Base-by-base conservation (phyloP, 2,797 vertebrate genomes). In the Sebastes iracundus region DNA sequence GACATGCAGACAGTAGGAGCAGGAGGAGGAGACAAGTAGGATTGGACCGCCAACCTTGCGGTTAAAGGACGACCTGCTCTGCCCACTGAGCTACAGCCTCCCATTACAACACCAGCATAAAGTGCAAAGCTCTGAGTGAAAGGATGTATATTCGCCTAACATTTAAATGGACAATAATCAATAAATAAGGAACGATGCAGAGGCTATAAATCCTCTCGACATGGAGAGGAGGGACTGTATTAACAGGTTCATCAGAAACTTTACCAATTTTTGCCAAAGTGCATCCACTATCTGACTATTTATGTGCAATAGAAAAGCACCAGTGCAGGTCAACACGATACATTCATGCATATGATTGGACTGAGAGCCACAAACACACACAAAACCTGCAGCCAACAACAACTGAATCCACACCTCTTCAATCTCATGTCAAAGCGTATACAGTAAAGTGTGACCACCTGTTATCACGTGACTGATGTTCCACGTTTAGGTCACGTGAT, bases 371-470 rank as follows among this genome's bases (percentile, higher is more conserved):
- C 35, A 30, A 58, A 53, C 9, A 62, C 8, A 52, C 4, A n/a
- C 6, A 20, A 53, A 11, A 64, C 13, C 30, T 13, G 11, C 59
- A 49, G 32, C 61, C 22, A 25, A 27, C 55, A 16, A 27, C 22
- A 53, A 25, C 3, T 28, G 49, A 52, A 35, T 32, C 42, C 42
- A 46, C 42, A 46, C 42, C 42, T 46, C 42, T 46, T 20, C 16
- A 46, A 46, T 0, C 0, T 46, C 42, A 46, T 0, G 42, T 3
- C 42, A 46, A 46, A 46, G 0, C 42, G 16, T 46, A 18, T 2
- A 2, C 30, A 61, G n/a, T 4, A 1, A 10, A 5, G 25, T 1
- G 1, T 11, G 53, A 67, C 14, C 25, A 63, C 30, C 35, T 76
- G 46, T n/a, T 56, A 55, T 52, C 27, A 32, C 42, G 42, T 9